Evolutionary conservation across 2,888 invertebrate species (phyloP), one percentile per base, ranked within the genome.

Genomic region (Tridacna gigas): DNA sequence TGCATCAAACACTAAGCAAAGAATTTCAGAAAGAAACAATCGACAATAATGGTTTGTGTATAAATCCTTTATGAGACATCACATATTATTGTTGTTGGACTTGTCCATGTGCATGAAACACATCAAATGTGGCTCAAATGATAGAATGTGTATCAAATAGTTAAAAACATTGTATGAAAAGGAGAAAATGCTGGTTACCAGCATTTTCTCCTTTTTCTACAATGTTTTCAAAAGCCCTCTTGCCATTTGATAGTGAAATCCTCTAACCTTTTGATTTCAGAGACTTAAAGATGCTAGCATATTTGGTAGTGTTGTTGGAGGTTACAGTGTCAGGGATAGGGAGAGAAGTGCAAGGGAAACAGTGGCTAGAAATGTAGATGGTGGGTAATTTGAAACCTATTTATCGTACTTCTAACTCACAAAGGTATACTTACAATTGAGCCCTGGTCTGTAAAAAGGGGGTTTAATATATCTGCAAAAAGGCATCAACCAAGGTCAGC

Each of bases 241-340:
- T 56, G 56, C 11, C 15, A 20, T 20, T 3, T 56, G 2, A 56
- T 3, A 37, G 37, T 37, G 20, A 56, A 56, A 9, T 56, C 20
- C 2, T 56, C 3, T 56, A 56, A 56, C 9, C 9, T 1, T 56
- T 45, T 45, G 18, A n/a, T 61, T 75, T 13, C 95, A 92, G 95
- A 95, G 91, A 56, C 92, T 96, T 28, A 95, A 95, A 92, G 93
- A 95, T 75, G 94, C 95, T 65, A 95, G 95, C 82, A 91, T 96
- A 63, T 95, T 97, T 95, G 97, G 97, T 82, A 96, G 96, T 5
- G 95, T 98, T 75, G 97, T 97, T 86, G 98, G 98, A n/a, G 97
- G 97, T 9, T 97, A 96, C 91, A 95, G 96, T 93, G 94, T 96
- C n/a, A 95, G 96, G 74, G 96, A 96, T 84, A 96, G 97, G 92